Percentiles rank a stretch among this genome's conserved stretches.
phyloP scores from a whole-genome alignment of 2,797 vertebrate species.

The Ctenopoma kingsleyae region DNA sequence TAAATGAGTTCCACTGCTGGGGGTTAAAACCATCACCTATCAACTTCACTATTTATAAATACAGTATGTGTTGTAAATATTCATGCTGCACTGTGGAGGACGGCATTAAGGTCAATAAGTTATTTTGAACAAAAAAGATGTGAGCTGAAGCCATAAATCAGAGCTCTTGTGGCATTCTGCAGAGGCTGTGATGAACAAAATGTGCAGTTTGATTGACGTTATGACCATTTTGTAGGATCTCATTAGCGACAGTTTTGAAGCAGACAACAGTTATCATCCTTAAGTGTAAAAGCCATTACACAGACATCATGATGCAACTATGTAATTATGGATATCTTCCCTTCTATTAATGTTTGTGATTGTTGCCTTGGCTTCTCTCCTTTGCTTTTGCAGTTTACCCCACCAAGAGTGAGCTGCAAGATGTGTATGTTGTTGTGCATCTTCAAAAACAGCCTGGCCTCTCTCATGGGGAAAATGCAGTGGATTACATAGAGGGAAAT shows the following conservation, averaged over 20 bases:
- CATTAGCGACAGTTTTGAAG: constrained; percentile 2
- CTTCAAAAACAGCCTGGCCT: constrained; percentile 58
- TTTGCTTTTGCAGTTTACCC: constrained; percentile 22
- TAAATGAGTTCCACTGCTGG: constrained; percentile 1
- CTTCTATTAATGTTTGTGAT: constrained; percentile 35
- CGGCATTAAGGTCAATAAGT: constrained; percentile 33
- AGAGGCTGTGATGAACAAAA: constrained; percentile 10
- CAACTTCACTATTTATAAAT: constrained; percentile 40
- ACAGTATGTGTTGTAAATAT: constrained; percentile 25
- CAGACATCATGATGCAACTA: constrained; percentile 9
- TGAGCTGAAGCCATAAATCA: neutral
- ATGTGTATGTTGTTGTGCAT: constrained; percentile 49
- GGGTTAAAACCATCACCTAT: constrained; percentile 13
- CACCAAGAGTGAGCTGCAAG: constrained; percentile 33
- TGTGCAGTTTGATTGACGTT: constrained; percentile 7
- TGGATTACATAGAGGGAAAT: constrained; percentile 71
- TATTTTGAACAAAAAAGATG: constrained; percentile 20
- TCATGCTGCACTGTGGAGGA: constrained; percentile 17
- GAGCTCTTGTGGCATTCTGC: neutral
- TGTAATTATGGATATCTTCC: constrained; percentile 21
- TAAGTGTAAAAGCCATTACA: constrained; percentile 5
- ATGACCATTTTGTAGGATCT: neutral
- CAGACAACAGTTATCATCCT: neutral
- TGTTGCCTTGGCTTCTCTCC: neutral
- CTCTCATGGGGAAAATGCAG: constrained; percentile 60